A percentile compares a stretch with the other conserved stretches of the same genome.
phyloP scores from a whole-genome alignment of 2,113 vertebrate genomes.

The Notiomystis cincta region DNA sequence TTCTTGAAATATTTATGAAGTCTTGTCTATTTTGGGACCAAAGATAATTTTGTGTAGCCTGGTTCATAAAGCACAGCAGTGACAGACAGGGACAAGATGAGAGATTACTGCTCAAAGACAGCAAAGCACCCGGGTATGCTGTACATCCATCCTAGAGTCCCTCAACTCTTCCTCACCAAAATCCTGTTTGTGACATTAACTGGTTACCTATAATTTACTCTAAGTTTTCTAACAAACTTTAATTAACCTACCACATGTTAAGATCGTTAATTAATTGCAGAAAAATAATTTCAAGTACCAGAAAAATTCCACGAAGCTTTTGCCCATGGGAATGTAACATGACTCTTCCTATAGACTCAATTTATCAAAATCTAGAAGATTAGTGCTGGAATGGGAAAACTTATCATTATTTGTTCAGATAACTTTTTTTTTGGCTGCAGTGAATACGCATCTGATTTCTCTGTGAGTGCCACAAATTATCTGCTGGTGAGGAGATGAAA shows the following conservation, averaged over 20 bases:
- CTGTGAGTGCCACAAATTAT: neutral
- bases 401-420: neutral
- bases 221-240: neutral
- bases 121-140: neutral
- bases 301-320: neutral
- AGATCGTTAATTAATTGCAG: neutral
- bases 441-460: neutral
- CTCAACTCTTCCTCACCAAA: neutral
- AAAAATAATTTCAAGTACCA: neutral
- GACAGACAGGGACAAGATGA: neutral
- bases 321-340: neutral
- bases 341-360: neutral
- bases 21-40: neutral
- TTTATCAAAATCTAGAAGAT: neutral
- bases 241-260: neutral
- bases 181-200: neutral
- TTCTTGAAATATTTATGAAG: neutral
- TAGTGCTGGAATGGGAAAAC: conserved; percentile 2
- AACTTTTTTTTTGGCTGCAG: neutral
- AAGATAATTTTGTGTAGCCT: neutral
- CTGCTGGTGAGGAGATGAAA: neutral
- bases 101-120: neutral
- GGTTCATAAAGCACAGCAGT: neutral
- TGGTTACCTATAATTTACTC: neutral
- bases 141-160: neutral